Evolutionary conservation across 2,113 vertebrate species (phyloP).

Genomic region (Anhinga rufa): DNA sequence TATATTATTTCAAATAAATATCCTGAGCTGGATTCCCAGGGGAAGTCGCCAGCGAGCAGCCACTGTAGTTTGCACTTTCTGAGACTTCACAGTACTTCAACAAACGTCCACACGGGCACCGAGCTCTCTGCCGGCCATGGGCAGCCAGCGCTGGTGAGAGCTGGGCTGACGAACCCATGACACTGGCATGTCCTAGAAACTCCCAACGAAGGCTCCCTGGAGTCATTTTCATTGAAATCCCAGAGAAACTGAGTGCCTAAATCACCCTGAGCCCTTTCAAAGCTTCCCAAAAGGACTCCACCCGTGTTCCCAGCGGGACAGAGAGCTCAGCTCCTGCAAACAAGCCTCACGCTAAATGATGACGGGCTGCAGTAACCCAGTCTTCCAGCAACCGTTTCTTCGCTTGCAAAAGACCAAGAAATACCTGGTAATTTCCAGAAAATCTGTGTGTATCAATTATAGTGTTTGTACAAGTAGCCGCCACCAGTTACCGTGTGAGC

Average conservation of each 20-base stretch:
- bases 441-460: neutral
- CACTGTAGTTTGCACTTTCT: neutral
- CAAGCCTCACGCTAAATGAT: accelerated
- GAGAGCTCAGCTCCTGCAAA: neutral
- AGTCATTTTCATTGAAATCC: neutral
- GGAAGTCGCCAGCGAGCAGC: neutral
- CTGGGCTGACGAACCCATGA: neutral
- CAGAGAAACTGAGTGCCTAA: neutral
- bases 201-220: neutral
- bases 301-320: neutral
- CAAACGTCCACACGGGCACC: accelerated
- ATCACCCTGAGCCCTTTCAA: neutral
- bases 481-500: neutral
- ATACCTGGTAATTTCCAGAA: neutral
- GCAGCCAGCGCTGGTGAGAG: neutral
- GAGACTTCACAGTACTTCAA: neutral
- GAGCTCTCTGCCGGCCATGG: neutral
- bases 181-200: neutral
- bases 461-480: neutral
- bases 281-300: accelerated
- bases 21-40: neutral
- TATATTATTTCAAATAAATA: neutral
- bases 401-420: neutral
- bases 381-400: neutral
- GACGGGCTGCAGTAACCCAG: neutral